Conservation (phyloP, 2,888 invertebrate species). For the Parapristionchus giblindavisi region DNA sequence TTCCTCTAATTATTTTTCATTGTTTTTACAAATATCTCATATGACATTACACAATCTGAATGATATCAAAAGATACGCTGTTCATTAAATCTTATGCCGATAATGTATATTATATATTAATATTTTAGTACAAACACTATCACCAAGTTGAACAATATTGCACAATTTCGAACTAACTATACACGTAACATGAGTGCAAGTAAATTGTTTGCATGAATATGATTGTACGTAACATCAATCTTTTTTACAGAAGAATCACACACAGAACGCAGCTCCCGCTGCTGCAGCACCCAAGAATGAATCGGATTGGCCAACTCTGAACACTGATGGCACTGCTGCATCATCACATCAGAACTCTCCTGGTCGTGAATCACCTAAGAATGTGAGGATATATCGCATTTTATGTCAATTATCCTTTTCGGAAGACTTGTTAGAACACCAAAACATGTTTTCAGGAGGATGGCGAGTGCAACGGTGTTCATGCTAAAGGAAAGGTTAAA, state of each 20-base stretch:
- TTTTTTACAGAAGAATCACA: constrained; percentile 14
- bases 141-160: no score
- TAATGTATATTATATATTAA: no score
- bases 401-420: neutral
- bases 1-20: neutral
- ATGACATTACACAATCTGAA: neutral
- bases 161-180: no score
- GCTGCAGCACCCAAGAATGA: constrained; percentile 11
- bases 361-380: constrained; percentile 31
- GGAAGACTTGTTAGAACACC: neutral
- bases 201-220: neutral
- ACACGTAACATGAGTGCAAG: no score
- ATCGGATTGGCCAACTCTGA: constrained; percentile 26
- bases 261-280: neutral
- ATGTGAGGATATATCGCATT: constrained; percentile 3
- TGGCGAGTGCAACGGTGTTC: constrained; percentile 5
- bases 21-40: neutral
- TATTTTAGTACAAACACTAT: no score
- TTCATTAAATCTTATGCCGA: no score
- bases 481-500: constrained; percentile 54
- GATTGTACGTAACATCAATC: neutral
- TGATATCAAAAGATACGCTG: neutral
- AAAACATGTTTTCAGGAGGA: constrained; percentile 3
- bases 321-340: constrained; percentile 16
- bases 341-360: constrained; percentile 24